These are phyloP conservation scores for Periparus ater DNA, from an alignment of 2,797 vertebrate genomes.

Conservation along the genomic window DNA sequence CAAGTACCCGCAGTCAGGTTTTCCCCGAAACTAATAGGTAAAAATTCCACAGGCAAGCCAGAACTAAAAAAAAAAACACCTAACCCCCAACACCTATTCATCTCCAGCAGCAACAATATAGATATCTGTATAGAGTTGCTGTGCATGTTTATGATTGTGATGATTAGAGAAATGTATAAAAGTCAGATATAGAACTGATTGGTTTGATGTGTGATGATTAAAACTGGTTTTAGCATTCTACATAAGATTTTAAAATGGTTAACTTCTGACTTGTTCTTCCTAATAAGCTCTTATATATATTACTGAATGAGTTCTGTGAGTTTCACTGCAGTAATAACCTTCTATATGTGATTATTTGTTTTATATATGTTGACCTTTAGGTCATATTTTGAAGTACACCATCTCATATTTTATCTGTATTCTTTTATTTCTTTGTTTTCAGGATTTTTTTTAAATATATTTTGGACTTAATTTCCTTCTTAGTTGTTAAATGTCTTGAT, in stretches of 20 bases:
- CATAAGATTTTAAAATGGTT: neutral
- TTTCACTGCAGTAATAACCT: neutral
- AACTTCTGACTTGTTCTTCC: neutral
- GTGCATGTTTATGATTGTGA: neutral
- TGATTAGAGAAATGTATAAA: neutral
- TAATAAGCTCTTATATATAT: neutral
- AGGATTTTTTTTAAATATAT: neutral
- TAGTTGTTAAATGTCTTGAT: neutral
- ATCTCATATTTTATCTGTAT: neutral
- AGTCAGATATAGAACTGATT: neutral
- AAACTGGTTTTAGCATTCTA: neutral
- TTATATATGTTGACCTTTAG: neutral
- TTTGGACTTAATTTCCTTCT: neutral
- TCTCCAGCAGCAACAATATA: no score
- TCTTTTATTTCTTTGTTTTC: neutral
- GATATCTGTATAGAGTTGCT: neutral
- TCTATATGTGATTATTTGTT: neutral
- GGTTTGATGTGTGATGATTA: neutral
- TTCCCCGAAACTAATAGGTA: no score
- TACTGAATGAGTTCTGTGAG: neutral
- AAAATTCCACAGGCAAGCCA: no score
- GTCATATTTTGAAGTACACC: neutral
- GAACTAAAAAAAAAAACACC: no score
- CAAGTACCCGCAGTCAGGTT: no score
- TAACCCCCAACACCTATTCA: no score